A percentile compares a stretch with the other conserved stretches of the same genome.
Conservation (phyloP, 2,797 vertebrate species). For the Pipistrellus pipistrellus region DNA sequence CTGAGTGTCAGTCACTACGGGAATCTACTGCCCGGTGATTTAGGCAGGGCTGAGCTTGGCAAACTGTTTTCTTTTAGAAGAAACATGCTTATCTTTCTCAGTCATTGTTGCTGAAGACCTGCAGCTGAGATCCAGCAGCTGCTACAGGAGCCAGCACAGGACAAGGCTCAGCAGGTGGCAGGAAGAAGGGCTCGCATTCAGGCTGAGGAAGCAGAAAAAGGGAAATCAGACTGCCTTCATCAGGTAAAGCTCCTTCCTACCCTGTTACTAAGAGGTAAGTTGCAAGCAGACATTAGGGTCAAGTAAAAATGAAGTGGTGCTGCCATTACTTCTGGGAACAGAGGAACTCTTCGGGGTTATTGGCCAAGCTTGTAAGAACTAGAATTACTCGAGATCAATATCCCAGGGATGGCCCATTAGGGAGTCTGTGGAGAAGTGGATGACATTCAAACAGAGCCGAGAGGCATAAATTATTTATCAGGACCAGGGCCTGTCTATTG, state of each 20-base stretch:
- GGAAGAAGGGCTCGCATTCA: background rate
- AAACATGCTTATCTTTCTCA: background rate
- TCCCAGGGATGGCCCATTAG: background rate
- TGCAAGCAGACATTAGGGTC: background rate
- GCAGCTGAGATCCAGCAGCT: background rate
- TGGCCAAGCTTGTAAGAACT: background rate
- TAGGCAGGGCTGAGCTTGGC: background rate
- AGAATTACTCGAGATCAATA: slow-evolving; percentile 18
- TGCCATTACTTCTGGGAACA: background rate
- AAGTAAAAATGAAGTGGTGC: background rate
- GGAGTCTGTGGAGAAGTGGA: background rate
- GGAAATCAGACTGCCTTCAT: background rate
- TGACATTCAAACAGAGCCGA: slow-evolving; percentile 6
- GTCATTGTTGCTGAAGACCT: slow-evolving; percentile 32
- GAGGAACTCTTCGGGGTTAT: background rate
- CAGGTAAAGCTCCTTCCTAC: background rate
- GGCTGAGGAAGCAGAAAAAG: background rate
- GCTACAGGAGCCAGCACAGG: background rate
- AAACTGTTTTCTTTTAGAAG: slow-evolving; percentile 26
- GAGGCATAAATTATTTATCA: background rate
- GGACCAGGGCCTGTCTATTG: background rate
- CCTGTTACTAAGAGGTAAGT: slow-evolving; percentile 10
- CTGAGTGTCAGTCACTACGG: fast-evolving
- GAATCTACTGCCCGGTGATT: background rate
- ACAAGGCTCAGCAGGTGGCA: background rate